Conservation (phyloP, 2,888 invertebrate species). For the Petrolisthes manimaculis region DNA sequence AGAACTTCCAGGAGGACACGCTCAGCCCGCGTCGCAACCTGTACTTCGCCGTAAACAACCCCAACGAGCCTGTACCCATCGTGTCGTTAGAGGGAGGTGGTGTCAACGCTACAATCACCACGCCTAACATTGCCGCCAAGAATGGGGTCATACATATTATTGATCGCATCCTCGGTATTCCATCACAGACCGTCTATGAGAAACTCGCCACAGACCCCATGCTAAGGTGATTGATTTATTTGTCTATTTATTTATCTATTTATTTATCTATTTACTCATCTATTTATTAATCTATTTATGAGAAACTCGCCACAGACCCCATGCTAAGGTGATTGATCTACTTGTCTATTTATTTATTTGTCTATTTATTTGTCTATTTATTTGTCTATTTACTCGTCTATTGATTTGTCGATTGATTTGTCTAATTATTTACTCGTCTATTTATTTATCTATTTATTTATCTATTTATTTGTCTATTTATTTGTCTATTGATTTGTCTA, state of each 20-base stretch:
- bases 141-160: constrained; percentile 95
- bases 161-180: constrained; percentile 89
- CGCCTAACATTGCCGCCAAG: constrained; percentile 88
- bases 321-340: constrained; percentile 80
- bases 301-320: constrained; percentile 87
- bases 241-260: too few relatives aligned
- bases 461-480: too few relatives aligned
- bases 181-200: constrained; percentile 85
- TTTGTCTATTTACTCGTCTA: too few relatives aligned
- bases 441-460: too few relatives aligned
- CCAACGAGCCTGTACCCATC: constrained; percentile 68
- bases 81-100: constrained; percentile 63
- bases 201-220: constrained; percentile 88
- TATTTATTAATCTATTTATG: constrained; percentile 71
- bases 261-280: too few relatives aligned
- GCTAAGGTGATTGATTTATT: constrained; percentile 78
- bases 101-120: constrained; percentile 63
- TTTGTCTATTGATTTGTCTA: too few relatives aligned
- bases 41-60: constrained; percentile 80
- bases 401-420: constrained; percentile 68
- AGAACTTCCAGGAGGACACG: constrained; percentile 80
- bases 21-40: constrained; percentile 81
- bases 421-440: too few relatives aligned
- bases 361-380: too few relatives aligned
- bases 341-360: too few relatives aligned